Conservation (phyloP, 2,113 vertebrate species). For the Thamnaconus septentrionalis region DNA sequence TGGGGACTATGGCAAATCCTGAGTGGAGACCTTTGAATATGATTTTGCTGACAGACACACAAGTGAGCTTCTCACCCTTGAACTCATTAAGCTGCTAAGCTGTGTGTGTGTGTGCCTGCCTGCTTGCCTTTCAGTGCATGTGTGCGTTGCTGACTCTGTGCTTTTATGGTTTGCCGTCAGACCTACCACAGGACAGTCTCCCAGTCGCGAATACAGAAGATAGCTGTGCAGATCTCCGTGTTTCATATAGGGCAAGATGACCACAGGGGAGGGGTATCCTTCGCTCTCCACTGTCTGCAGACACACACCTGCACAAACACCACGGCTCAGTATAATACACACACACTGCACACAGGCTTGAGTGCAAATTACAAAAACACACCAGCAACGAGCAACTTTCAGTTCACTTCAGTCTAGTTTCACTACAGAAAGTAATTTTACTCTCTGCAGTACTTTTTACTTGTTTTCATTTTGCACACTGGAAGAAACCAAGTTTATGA, state of each 20-base stretch:
- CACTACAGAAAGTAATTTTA: background rate
- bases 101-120: background rate
- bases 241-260: slow-evolving; percentile 92
- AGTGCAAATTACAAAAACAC: background rate
- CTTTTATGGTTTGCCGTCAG: slow-evolving; percentile 11
- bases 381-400: background rate
- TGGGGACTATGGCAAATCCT: slow-evolving; percentile 20
- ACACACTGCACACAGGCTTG: background rate
- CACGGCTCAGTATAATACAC: background rate
- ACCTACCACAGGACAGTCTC: slow-evolving; percentile 86
- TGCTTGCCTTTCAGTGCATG: background rate
- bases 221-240: slow-evolving; percentile 94
- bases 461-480: background rate
- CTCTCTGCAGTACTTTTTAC: background rate
- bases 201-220: slow-evolving; percentile 87
- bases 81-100: slow-evolving; percentile 5
- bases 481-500: background rate
- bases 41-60: slow-evolving; percentile 38
- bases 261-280: slow-evolving; percentile 88
- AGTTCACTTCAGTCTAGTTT: background rate
- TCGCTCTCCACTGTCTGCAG: slow-evolving; percentile 91
- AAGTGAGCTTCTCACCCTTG: slow-evolving; percentile 23
- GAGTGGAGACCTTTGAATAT: slow-evolving; percentile 39
- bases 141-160: slow-evolving; percentile 22
- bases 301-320: slow-evolving; percentile 81